These are phyloP conservation scores for Agapornis canus DNA, from an alignment of 2,797 vertebrate genomes.

Conservation along the genomic window DNA sequence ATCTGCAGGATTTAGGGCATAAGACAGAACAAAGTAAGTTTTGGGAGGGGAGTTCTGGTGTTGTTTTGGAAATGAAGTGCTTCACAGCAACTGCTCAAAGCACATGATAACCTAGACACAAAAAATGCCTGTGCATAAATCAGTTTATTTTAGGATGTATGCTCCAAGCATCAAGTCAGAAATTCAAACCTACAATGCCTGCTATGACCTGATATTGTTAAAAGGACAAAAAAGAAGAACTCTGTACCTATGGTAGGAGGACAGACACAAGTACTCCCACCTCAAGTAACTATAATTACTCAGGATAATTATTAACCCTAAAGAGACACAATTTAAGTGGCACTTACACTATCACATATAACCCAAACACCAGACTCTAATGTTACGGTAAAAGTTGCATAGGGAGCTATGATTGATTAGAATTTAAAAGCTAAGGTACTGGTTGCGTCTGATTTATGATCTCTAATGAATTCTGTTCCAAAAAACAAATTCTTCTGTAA, in stretches of 20 bases:
- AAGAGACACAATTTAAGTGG: neutral
- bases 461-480: neutral
- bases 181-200: neutral
- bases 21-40: conserved; percentile 1
- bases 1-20: neutral
- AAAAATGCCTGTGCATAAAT: neutral
- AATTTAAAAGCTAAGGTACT: neutral
- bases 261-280: neutral
- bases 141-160: neutral
- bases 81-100: neutral
- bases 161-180: neutral
- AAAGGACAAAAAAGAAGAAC: neutral
- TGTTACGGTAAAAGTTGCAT: neutral
- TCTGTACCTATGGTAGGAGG: rapidly evolving
- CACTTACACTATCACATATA: neutral
- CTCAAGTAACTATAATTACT: neutral
- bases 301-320: neutral
- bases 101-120: neutral
- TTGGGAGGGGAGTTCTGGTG: neutral
- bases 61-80: neutral
- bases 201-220: neutral
- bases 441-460: neutral
- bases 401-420: neutral
- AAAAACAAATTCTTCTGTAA: neutral
- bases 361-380: neutral